These are phyloP conservation scores for Himalopsyche anomala DNA, from an alignment of 2,888 invertebrate genomes.

Conservation along the genomic window DNA sequence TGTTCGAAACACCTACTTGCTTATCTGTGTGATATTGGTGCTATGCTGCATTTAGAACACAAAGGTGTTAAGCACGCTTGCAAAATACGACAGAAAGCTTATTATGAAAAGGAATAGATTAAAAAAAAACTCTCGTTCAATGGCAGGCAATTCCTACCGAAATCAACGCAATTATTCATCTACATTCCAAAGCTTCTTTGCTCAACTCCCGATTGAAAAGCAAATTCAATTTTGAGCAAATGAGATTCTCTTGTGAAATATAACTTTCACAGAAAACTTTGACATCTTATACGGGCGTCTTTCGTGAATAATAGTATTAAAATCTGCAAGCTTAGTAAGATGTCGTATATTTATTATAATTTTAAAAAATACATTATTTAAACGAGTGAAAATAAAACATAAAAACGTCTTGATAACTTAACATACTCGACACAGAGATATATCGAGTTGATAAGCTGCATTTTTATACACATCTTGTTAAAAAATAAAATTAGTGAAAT, in stretches of 20 bases:
- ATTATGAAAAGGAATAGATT: neutral
- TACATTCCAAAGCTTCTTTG: constrained; percentile 15
- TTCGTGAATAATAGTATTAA: neutral
- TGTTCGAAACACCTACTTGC: neutral
- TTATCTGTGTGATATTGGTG: neutral
- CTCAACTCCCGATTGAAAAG: neutral
- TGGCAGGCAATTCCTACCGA: neutral
- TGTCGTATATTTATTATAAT: neutral
- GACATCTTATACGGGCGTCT: neutral
- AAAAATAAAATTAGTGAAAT: no score
- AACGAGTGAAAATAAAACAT: no score
- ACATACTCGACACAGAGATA: no score
- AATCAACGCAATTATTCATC: constrained; percentile 5
- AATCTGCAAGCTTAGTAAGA: neutral
- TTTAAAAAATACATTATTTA: no score
- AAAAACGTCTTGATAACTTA: no score
- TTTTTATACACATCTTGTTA: no score
- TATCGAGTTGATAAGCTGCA: no score
- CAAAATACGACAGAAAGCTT: neutral
- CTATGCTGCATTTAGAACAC: constrained; percentile 1
- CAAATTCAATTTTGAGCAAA: constrained; percentile 13
- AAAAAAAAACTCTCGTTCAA: neutral
- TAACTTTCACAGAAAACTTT: constrained; percentile 19
- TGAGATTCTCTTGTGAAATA: constrained; percentile 32
- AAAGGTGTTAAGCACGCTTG: neutral